Base-by-base conservation (phyloP, 1,140 invertebrate genomes). In the Brachionus asplanchnoidis region DNA sequence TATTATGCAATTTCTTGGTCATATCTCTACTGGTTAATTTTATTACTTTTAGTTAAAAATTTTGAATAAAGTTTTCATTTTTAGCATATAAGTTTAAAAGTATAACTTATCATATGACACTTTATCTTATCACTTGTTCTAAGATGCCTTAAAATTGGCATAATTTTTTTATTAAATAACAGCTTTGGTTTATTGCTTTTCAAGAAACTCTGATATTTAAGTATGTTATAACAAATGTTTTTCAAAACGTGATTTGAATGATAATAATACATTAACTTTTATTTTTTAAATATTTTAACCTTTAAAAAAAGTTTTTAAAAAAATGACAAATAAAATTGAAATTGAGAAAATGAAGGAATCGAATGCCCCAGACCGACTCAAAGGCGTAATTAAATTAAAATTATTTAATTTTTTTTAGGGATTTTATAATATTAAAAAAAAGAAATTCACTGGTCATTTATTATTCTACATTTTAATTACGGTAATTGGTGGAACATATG, bases 401-500 rank as follows among this genome's bases (percentile, higher is more conserved):
- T 44, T 42, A 44, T 75, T n/a, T 32, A 32, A n/a, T 36, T 36
- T 11, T 36, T 11, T 28, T 14, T 36, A 36, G 9, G 11, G 5
- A 3, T 26, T 70, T 40, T 42, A 36, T 36, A 2, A n/a, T 77
- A n/a, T 26, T 26, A 46, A 46, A 46, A 46, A 26, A 26, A 26
- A 82, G 79, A 82, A 36, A 82, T 82, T 82, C 9, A 82, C 79
- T 23, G 36, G 79, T 12, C 32, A 28, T 20, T 65, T 82, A 11
- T 6, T 82, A 65, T 82, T 65, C 53, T 82, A 60, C 23, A 82
- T 82, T 32, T 9, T 68, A 17, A 68, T 82, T 12, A 65, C 79
- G 5, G 79, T 82, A 32, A 65, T 82, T 65, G 79, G 79, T 65
- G 79, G 79, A 5, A 82, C 79, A 40, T 82, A 42, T 65, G 65